These are phyloP conservation scores for Drosophila orosa DNA, from an alignment of 1,140 invertebrate species.

Conservation along the genomic window DNA sequence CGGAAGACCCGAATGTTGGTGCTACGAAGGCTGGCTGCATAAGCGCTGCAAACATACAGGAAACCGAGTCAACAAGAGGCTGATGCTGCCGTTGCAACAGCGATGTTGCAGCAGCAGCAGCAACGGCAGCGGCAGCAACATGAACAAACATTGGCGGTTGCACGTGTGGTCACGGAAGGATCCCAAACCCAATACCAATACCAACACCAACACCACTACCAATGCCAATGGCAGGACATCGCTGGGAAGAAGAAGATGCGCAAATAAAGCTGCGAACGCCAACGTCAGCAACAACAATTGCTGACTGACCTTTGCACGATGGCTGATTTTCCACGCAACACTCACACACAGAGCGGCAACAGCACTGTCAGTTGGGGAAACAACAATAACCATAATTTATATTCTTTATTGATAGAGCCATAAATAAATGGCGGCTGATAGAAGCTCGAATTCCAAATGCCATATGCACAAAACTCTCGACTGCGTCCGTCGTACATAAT, in stretches of 20 bases:
- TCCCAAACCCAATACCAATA: conserved; percentile 43
- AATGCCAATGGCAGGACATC: conserved; percentile 34
- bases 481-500: conserved; percentile 79
- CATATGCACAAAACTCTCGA: conserved; percentile 61
- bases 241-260: conserved; percentile 42
- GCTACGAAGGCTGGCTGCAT: conserved; percentile 51
- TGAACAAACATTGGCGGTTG: conserved; percentile 53
- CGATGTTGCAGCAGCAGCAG: conserved; percentile 17
- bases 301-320: conserved; percentile 73
- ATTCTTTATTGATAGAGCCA: conserved; percentile 77
- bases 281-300: conserved; percentile 63
- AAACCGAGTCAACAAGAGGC: conserved; percentile 60
- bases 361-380: conserved; percentile 31
- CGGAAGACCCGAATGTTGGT: conserved; percentile 20
- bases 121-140: conserved; percentile 36
- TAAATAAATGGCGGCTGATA: conserved; percentile 58
- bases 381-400: conserved; percentile 78
- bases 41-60: conserved; percentile 66
- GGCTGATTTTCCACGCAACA: conserved; percentile 32
- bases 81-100: conserved; percentile 36
- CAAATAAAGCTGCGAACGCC: conserved; percentile 68
- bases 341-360: conserved; percentile 10
- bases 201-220: conserved; percentile 27
- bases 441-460: conserved; percentile 35
- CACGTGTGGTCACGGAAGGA: conserved; percentile 40